Conservation (phyloP, 2,113 vertebrate species). For the Hippoglossus stenolepis region DNA sequence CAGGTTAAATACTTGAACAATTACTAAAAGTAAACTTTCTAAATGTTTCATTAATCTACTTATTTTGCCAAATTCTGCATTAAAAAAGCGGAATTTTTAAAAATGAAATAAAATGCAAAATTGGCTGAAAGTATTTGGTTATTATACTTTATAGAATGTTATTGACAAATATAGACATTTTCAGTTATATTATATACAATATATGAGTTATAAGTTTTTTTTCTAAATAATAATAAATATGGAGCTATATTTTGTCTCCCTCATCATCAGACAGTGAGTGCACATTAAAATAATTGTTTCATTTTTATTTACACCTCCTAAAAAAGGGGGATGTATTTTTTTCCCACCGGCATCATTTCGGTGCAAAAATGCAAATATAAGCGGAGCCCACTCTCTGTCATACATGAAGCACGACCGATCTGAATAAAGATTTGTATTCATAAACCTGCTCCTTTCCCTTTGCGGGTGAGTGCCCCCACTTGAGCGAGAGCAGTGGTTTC, state of each 20-base stretch:
- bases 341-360: neutral
- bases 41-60: too few species aligned
- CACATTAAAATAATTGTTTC: neutral
- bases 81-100: too few species aligned
- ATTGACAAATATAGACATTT: neutral
- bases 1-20: neutral
- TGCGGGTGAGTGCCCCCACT: slow-evolving; percentile 21
- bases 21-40: too few species aligned
- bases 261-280: neutral
- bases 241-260: neutral
- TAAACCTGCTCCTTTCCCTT: neutral
- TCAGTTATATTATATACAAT: neutral
- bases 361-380: slow-evolving; percentile 7
- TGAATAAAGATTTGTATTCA: slow-evolving; percentile 16
- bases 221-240: neutral
- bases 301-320: neutral
- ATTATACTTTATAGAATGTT: neutral
- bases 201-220: neutral
- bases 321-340: too few species aligned
- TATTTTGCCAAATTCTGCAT: too few species aligned
- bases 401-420: slow-evolving; percentile 10
- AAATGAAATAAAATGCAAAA: too few species aligned
- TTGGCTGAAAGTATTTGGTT: neutral
- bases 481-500: slow-evolving; percentile 26
- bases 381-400: slow-evolving; percentile 1